Evolutionary conservation across 2,797 vertebrate genomes (phyloP), one percentile per base, ranked within the genome.

Genomic region (Hemitrygon akajei): DNA sequence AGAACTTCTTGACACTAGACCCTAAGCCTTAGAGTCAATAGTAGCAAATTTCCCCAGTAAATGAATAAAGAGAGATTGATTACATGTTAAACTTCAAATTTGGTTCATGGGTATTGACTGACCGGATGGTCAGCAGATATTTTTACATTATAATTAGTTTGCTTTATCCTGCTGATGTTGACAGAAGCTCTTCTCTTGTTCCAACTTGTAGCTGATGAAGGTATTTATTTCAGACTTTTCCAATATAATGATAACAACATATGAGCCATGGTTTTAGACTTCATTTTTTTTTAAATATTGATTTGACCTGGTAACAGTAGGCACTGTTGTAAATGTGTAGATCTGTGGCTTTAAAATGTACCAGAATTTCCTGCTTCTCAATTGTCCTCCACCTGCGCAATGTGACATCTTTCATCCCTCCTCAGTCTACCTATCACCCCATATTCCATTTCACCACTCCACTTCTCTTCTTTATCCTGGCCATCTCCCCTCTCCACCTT

Each of bases 31-130:
- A n/a, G 86, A 89, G 60, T 89, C 86, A 89, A 89, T n/a, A 66
- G 86, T 63, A 66, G 60, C 16, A 89, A 22, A 89, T 89, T 89
- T 89, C 86, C 86, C 86, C n/a, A 34, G 60, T 37, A 60, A 89
- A 66, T 89, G n/a, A 66, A 89, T 66, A 89, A 89, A 66, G 86
- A 10, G 30, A 89, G 63, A 89, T 89, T 89, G 86, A 89, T 89
- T 89, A 22, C 86, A 66, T 11, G 30, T 89, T 89, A 66, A 89
- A 66, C 86, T 89, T 63, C 18, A 1, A 20, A 66, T 69, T 30
- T n/a, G 60, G n/a, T 89, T 20, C 86, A 66, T 89, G 60, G 30
- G 20, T 66, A 89, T 89, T 89, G 86, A 37, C 60, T 58, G 86
- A 89, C 16, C n/a, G 86, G 86, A 89, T 66, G 86, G 27, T 18